Conservation (phyloP, 2,113 vertebrate species). For the Tursiops truncatus region DNA sequence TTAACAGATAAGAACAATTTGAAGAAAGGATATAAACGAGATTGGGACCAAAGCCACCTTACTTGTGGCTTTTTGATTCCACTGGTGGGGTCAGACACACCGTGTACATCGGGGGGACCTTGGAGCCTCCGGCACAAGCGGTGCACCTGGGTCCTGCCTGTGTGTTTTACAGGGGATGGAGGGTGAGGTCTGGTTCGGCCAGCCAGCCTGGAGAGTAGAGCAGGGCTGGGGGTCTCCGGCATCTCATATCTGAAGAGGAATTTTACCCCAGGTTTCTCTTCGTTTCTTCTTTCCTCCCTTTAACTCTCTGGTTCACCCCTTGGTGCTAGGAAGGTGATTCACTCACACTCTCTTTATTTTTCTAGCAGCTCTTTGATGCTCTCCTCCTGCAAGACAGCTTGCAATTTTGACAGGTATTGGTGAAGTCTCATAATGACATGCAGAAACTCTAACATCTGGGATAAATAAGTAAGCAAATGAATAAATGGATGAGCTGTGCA, state of each 20-base stretch:
- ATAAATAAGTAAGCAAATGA: constrained; percentile 44
- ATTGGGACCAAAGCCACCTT: background rate
- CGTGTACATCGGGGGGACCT: rapidly evolving
- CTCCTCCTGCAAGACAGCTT: background rate
- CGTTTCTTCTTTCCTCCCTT: background rate
- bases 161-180: background rate
- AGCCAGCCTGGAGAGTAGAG: background rate
- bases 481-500: constrained; percentile 29
- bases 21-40: background rate
- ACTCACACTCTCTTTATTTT: background rate
- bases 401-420: background rate
- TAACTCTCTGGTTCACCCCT: background rate
- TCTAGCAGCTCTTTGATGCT: background rate
- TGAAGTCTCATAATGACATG: background rate
- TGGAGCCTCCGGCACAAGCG: background rate
- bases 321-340: background rate
- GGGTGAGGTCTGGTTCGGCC: background rate
- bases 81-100: background rate
- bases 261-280: background rate
- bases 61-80: background rate
- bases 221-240: background rate
- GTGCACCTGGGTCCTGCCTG: rapidly evolving
- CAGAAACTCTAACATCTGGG: background rate
- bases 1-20: background rate
- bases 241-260: background rate